A percentile compares a stretch with the other conserved stretches of the same genome.
These are phyloP conservation scores for Phycodurus eques DNA, from an alignment of 2,113 vertebrate species.

Conservation along the genomic window DNA sequence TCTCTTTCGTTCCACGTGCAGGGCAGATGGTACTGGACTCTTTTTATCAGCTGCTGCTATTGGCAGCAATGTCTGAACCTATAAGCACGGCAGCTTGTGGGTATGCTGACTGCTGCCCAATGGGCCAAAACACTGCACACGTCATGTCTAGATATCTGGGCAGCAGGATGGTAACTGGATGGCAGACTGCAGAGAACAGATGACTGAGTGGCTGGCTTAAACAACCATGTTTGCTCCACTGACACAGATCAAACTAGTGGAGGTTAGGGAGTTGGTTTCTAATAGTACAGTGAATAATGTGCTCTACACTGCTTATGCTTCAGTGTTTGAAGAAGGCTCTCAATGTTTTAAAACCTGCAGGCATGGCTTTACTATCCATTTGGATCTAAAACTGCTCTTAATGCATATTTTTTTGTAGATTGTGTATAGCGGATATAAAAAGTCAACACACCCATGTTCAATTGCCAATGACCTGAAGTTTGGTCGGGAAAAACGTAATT, in stretches of 20 bases:
- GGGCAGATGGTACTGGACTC: slow-evolving; percentile 44
- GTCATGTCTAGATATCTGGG: background rate
- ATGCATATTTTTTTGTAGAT: too few relatives aligned
- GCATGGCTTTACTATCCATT: background rate
- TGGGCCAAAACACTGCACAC: slow-evolving; percentile 11
- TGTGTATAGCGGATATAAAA: too few relatives aligned
- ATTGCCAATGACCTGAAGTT: too few relatives aligned
- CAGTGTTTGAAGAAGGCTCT: background rate
- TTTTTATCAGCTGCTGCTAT: slow-evolving; percentile 41
- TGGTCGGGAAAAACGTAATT: too few relatives aligned
- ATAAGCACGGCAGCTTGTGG: slow-evolving; percentile 3
- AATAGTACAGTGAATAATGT: background rate
- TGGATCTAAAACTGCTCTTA: background rate
- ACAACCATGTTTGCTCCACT: slow-evolving; percentile 35
- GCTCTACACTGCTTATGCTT: background rate
- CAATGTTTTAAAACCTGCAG: too few relatives aligned
- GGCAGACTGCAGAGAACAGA: slow-evolving; percentile 27
- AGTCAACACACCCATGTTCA: too few relatives aligned
- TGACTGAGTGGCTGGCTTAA: slow-evolving; percentile 26
- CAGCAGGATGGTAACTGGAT: slow-evolving; percentile 17
- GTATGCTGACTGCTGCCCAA: slow-evolving; percentile 16
- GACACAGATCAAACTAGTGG: slow-evolving; percentile 38
- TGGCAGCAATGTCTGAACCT: slow-evolving; percentile 35
- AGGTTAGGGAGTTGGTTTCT: background rate
- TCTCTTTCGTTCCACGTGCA: slow-evolving; percentile 38